These are phyloP conservation scores for Colinus virginianus DNA, from an alignment of 2,113 vertebrate species.

Conservation along the genomic window DNA sequence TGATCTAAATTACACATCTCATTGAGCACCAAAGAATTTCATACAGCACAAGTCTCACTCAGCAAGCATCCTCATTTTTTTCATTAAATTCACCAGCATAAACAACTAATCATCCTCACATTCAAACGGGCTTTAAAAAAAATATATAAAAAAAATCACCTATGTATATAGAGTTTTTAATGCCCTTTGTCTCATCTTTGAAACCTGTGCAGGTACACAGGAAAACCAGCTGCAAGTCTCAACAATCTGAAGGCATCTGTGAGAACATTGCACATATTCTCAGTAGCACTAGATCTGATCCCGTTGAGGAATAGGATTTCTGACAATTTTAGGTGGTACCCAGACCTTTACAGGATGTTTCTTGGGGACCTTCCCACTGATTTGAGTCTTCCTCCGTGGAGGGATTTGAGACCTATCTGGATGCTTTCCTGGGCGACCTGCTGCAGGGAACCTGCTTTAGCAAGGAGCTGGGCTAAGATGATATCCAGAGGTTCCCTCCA, in stretches of 20 bases:
- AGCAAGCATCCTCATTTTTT: slow-evolving; percentile 50
- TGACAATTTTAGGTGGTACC: not conserved
- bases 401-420: too few species aligned
- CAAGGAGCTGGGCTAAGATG: too few species aligned
- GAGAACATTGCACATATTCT: not conserved
- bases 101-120: slow-evolving; percentile 26
- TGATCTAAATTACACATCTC: slow-evolving; percentile 54
- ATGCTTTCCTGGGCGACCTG: too few species aligned
- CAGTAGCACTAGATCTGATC: not conserved
- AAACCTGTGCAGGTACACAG: not conserved
- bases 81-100: slow-evolving; percentile 52
- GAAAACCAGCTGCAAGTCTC: not conserved
- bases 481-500: too few species aligned
- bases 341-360: not conserved
- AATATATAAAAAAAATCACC: too few species aligned
- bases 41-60: slow-evolving; percentile 46
- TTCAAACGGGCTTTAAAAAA: not conserved
- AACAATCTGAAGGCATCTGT: not conserved
- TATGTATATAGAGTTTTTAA: not conserved
- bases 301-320: not conserved
- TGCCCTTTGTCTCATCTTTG: not conserved
- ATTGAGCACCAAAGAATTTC: slow-evolving; percentile 57
- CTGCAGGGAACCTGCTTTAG: too few species aligned
- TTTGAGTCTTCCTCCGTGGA: not conserved
- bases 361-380: not conserved